Percentiles rank a stretch among this genome's conserved stretches.
phyloP scores from a whole-genome alignment of 2,797 vertebrate species.

The Microchirus variegatus region DNA sequence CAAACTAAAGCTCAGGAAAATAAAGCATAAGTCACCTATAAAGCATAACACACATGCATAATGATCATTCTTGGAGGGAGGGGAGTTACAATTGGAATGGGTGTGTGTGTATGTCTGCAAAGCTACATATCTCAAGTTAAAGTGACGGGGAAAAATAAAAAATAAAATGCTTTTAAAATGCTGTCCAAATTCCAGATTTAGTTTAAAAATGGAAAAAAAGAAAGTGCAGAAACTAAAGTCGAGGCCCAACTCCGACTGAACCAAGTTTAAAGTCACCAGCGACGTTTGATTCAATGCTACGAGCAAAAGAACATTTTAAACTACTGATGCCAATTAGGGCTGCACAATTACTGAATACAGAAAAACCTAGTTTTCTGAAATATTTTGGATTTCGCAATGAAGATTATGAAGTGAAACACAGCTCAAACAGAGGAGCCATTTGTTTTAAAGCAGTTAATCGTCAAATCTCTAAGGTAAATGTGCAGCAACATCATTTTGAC shows the following conservation, averaged over 20 bases:
- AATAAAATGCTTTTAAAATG: conserved; percentile 36
- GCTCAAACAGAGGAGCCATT: background rate
- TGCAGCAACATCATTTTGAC: conserved; percentile 23
- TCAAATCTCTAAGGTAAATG: conserved; percentile 25
- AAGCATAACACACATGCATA: conserved; percentile 24
- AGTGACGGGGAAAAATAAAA: conserved; percentile 53
- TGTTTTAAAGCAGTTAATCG: background rate
- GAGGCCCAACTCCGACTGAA: conserved; percentile 63
- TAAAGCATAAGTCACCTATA: conserved; percentile 20
- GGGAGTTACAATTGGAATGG: background rate
- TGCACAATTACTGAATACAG: conserved; percentile 15
- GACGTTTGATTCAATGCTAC: conserved; percentile 41
- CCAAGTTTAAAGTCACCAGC: conserved; percentile 29
- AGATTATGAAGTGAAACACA: background rate
- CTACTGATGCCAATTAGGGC: background rate
- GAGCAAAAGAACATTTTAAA: conserved; percentile 37
- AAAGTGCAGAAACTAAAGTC: conserved; percentile 67
- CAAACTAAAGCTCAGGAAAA: conserved; percentile 28
- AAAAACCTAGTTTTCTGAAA: background rate
- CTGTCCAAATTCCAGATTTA: conserved; percentile 39
- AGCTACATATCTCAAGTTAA: conserved; percentile 57
- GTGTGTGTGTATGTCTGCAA: conserved; percentile 19
- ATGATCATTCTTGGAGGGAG: background rate
- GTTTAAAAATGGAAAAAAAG: conserved; percentile 34
- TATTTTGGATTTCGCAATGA: background rate